A percentile compares a stretch with the other conserved stretches of the same genome.
phyloP scores from a whole-genome alignment of 2,113 vertebrate genomes.

The Albula glossodonta region DNA sequence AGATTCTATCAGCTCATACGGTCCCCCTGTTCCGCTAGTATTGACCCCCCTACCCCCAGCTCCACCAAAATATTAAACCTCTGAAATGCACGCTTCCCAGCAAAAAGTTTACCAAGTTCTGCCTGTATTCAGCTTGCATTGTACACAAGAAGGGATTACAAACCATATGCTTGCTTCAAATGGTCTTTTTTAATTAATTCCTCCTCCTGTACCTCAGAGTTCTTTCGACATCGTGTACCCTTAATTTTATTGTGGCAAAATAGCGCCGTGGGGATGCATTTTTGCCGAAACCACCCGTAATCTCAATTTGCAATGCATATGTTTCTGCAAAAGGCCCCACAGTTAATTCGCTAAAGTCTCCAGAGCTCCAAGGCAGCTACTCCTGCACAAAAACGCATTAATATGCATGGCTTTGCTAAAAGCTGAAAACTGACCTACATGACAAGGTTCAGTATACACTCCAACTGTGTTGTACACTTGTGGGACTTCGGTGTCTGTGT shows the following conservation, averaged over 20 bases:
- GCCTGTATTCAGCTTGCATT: neutral
- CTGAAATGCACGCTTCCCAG: too few species aligned
- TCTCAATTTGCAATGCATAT: constrained; percentile 74
- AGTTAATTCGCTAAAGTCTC: constrained; percentile 55
- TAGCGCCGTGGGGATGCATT: constrained; percentile 39
- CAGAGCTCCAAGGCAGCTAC: constrained; percentile 41
- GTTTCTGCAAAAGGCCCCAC: constrained; percentile 62
- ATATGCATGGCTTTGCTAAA: constrained; percentile 71
- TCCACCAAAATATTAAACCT: too few species aligned
- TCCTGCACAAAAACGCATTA: constrained; percentile 53
- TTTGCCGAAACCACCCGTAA: constrained; percentile 50
- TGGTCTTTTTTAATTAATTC: constrained; percentile 40
- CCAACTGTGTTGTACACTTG: constrained; percentile 58
- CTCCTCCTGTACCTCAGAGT: constrained; percentile 34
- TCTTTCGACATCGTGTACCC: constrained; percentile 35
- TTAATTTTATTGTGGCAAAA: constrained; percentile 36
- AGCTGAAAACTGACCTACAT: constrained; percentile 71
- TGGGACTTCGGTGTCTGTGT: constrained; percentile 50
- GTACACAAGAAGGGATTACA: neutral
- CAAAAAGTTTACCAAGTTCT: too few species aligned
- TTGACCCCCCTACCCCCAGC: too few species aligned
- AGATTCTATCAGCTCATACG: too few species aligned
- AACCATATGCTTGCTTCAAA: constrained; percentile 41
- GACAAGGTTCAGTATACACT: constrained; percentile 69
- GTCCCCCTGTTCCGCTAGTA: too few species aligned